Base-by-base conservation (phyloP, 2,888 invertebrate species). In the Aleiodes testaceus region DNA sequence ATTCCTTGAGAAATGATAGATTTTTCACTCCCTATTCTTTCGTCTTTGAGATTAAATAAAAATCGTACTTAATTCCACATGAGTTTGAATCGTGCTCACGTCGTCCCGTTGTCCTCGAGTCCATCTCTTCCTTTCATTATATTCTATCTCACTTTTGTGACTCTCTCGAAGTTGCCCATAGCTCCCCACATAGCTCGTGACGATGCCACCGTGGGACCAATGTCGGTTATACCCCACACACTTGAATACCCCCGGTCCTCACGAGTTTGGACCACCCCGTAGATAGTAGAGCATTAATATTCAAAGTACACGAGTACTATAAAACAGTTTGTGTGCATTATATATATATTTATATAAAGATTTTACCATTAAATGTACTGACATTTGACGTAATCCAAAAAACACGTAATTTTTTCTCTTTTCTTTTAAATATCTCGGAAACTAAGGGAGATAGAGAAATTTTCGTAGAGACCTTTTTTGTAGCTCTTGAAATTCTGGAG, bases 181-280 rank as follows among this genome's bases (percentile, higher is more conserved):
- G 66, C 71, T 67, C 66, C 36, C 71, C 66, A 71, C 66, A 67
- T 71, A 55, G 72, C 36, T 72, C 72, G 72, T 69, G 72, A 69
- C 72, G 72, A 69, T 72, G 68, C 68, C 67, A 69, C 72, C 72
- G 69, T 68, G 72, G 53, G 72, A 69, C 72, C 72, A 72, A 66
- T 55, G 72, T 69, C 47, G 59, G 65, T 42, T 53, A 66, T 66
- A 70, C 50, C 61, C 65, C 55, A 42, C 49, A 67, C 66, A 63
- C 59, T 59, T 18, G 42, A 16, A 66, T 64, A 61, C 53, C 59
- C 61, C 44, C 18, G 53, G 71, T 67, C 66, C 71, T 71, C 71
- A 71, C 71, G 74, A 74, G 75, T 75, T 80, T 79, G 79, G 83
- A 82, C 82, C 84, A 82, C 83, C 82, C 80, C 77, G 81, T 80